Evolutionary conservation across 53 echinoderm and acorn worm genomes (phyloP), one percentile per base, ranked within the genome.

Genomic region (Apostichopus leukothele): DNA sequence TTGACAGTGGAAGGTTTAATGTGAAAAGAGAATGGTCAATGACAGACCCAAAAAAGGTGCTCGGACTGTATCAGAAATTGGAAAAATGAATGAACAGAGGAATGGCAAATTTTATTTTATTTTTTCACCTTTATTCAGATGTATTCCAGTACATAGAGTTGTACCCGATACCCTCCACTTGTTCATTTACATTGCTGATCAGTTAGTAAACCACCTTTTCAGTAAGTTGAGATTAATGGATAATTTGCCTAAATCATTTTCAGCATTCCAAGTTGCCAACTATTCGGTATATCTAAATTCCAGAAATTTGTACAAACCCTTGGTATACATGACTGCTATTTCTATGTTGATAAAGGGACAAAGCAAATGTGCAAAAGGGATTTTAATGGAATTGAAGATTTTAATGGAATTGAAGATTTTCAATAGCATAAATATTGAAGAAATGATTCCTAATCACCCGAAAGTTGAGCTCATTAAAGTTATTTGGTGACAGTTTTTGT

Each of bases 91-190:
- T 26, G 52, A 71, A 3, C 53, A 50, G 68, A 78, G 80, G 12
- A 20, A 4, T 6, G 16, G 12, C 5, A 89, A 89, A 63, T 89
- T 60, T 66, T 79, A 79, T 51, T 89, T 50, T 3, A 63, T n/a
- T 9, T 61, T 63, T 55, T 4, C 18, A 9, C 78, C 89, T 68
- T 52, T 81, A 13, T 89, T 89, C 51, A 79, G 67, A 19, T 63
- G 67, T 13, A 89, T 89, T 26, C 89, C 89, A 25, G 73, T 71
- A 3, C 16, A 89, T 1, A 52, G 80, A 9, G 26, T 79, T 9
- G 81, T 89, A 10, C 9, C 80, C 9, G 79, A 89, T 21, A 89
- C 89, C 9, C 74, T 89, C 12, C 89, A 89, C 73, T 79, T 89
- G 89, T 80, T 89, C 13, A 89, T 87, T 6, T 9, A 74, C 73